These are phyloP conservation scores for Melinaea marsaeus DNA, from an alignment of 2,888 invertebrate species.

Conservation along the genomic window DNA sequence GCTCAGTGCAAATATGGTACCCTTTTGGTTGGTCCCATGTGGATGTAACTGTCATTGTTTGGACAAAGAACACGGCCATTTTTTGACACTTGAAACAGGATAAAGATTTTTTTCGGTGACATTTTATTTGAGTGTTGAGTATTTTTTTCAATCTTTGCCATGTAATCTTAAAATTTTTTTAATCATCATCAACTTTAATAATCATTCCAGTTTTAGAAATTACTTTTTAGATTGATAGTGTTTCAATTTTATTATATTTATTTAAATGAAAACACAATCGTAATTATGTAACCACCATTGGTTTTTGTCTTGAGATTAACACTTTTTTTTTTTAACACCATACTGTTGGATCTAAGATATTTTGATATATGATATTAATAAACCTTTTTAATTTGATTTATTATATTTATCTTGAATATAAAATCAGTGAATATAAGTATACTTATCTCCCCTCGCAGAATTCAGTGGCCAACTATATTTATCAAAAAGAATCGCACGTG, in stretches of 20 bases:
- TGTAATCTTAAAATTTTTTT: background rate
- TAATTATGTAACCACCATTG: too few relatives aligned
- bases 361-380: too few relatives aligned
- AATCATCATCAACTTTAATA: background rate
- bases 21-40: slow-evolving; percentile 50
- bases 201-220: background rate
- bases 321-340: too few relatives aligned
- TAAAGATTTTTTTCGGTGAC: slow-evolving; percentile 31
- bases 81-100: slow-evolving; percentile 36
- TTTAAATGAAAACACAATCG: too few relatives aligned
- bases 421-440: background rate
- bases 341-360: too few relatives aligned
- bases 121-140: slow-evolving; percentile 24
- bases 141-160: slow-evolving; percentile 14
- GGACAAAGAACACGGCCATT: slow-evolving; percentile 35
- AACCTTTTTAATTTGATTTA: too few relatives aligned
- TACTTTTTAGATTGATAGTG: too few relatives aligned
- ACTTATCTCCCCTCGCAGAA: slow-evolving; percentile 8
- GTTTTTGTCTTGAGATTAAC: too few relatives aligned
- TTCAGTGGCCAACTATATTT: slow-evolving; percentile 25
- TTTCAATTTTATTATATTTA: too few relatives aligned
- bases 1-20: slow-evolving; percentile 49
- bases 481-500: slow-evolving; percentile 34
- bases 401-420: too few relatives aligned
- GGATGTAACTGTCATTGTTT: slow-evolving; percentile 52